Evolutionary conservation across 2,113 vertebrate genomes (phyloP).

Genomic region (Neoarius graeffei): DNA sequence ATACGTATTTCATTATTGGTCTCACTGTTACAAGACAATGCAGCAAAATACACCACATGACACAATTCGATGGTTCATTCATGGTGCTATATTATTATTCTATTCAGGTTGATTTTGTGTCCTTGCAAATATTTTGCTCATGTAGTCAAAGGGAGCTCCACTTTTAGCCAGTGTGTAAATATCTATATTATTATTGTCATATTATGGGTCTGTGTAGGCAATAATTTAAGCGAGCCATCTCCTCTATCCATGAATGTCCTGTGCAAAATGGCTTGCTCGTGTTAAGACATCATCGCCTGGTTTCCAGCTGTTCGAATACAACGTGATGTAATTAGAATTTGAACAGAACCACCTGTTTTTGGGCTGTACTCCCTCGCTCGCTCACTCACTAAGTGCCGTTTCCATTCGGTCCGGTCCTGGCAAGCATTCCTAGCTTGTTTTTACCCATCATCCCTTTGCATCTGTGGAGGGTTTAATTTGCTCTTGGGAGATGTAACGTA

Average conservation of each 20-base stretch:
- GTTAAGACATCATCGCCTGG: background rate
- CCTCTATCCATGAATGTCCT: background rate
- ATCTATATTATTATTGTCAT: too few species aligned
- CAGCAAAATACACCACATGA: too few species aligned
- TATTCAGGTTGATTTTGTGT: too few species aligned
- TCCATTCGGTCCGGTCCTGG: background rate
- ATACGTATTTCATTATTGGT: too few species aligned
- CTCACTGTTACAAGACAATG: too few species aligned
- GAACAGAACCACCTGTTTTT: slow-evolving; percentile 13
- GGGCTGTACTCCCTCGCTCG: background rate
- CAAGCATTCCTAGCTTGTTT: background rate
- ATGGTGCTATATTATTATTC: too few species aligned
- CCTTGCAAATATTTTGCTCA: too few species aligned
- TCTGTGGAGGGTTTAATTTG: background rate
- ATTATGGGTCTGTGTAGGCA: background rate
- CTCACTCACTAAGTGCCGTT: background rate
- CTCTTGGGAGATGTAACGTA: background rate
- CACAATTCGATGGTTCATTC: too few species aligned
- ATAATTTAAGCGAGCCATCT: background rate
- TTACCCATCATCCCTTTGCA: background rate
- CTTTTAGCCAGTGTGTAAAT: too few species aligned
- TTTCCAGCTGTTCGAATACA: background rate
- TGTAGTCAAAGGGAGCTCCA: too few species aligned
- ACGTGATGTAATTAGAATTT: background rate
- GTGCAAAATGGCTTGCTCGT: too few species aligned